Percentiles rank a stretch among this genome's conserved stretches.
These are phyloP conservation scores for Brachypodius melanocephalos DNA, from an alignment of 2,113 vertebrate genomes.

Conservation along the genomic window DNA sequence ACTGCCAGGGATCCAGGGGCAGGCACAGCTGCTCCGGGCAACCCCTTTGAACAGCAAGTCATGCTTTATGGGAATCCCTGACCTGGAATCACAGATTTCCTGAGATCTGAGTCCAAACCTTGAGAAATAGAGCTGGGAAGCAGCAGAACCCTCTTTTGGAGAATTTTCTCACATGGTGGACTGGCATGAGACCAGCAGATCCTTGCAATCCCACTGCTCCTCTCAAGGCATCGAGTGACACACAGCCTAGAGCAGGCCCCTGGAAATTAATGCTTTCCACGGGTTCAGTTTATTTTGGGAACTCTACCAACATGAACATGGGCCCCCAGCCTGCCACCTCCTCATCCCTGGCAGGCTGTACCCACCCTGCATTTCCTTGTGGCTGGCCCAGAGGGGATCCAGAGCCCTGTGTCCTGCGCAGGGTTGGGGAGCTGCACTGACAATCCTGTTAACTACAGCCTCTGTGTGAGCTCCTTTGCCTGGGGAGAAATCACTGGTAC, in stretches of 20 bases:
- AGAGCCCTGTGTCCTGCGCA: not conserved
- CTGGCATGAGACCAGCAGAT: not conserved
- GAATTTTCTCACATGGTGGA: rapidly evolving
- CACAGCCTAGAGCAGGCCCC: not conserved
- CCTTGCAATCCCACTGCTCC: not conserved
- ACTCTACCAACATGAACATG: not conserved
- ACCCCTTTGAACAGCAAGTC: not conserved
- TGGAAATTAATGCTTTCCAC: not conserved
- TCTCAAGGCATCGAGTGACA: not conserved
- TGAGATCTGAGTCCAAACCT: not conserved
- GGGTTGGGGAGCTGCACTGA: not conserved
- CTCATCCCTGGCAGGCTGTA: rapidly evolving
- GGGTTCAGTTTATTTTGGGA: not conserved
- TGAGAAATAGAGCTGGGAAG: not conserved
- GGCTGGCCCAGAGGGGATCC: not conserved
- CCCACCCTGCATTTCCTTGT: not conserved
- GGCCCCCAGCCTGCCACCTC: not conserved
- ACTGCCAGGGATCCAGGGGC: not conserved
- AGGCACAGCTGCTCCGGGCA: not conserved
- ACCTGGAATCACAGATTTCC: not conserved
- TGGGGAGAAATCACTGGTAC: not conserved
- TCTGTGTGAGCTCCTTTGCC: not conserved
- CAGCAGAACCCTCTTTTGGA: not conserved
- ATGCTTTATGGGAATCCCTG: not conserved
- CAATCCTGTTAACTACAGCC: not conserved